Evolutionary conservation across 1,140 invertebrate species (phyloP).

Genomic region (Drosophila pseudoananassae): DNA sequence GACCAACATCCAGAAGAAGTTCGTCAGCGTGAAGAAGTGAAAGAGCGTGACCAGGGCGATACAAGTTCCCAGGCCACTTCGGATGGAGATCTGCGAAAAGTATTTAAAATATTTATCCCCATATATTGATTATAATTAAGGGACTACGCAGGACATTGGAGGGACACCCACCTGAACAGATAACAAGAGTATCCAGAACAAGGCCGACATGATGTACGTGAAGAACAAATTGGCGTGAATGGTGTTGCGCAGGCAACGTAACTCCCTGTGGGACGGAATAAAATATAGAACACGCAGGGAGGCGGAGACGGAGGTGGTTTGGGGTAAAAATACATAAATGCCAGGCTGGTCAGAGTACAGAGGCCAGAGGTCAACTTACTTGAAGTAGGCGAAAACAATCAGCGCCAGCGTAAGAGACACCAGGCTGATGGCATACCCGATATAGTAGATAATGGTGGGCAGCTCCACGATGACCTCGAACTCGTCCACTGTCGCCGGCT

Average conservation of each 20-base stretch:
- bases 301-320: neutral
- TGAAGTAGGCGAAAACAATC: slow-evolving; percentile 84
- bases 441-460: slow-evolving; percentile 84
- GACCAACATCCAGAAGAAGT: slow-evolving; percentile 99
- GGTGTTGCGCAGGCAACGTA: slow-evolving; percentile 95
- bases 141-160: neutral
- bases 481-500: slow-evolving; percentile 69
- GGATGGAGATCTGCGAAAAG: slow-evolving; percentile 68
- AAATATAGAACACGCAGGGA: neutral
- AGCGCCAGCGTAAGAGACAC: slow-evolving; percentile 84
- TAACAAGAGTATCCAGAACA: slow-evolving; percentile 82
- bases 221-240: slow-evolving; percentile 86
- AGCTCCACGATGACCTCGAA: slow-evolving; percentile 83
- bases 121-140: neutral
- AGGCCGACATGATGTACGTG: slow-evolving; percentile 83
- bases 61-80: slow-evolving; percentile 86
- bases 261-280: slow-evolving; percentile 88
- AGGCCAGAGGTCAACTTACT: slow-evolving; percentile 76
- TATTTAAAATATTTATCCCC: neutral
- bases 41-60: slow-evolving; percentile 90
- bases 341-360: neutral
- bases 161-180: slow-evolving; percentile 73
- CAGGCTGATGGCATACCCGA: slow-evolving; percentile 84
- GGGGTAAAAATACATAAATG: slow-evolving; percentile 18
- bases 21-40: slow-evolving; percentile 96